These are phyloP conservation scores for Lycophotia porphyrea DNA, from an alignment of 2,888 invertebrate genomes.

Conservation along the genomic window DNA sequence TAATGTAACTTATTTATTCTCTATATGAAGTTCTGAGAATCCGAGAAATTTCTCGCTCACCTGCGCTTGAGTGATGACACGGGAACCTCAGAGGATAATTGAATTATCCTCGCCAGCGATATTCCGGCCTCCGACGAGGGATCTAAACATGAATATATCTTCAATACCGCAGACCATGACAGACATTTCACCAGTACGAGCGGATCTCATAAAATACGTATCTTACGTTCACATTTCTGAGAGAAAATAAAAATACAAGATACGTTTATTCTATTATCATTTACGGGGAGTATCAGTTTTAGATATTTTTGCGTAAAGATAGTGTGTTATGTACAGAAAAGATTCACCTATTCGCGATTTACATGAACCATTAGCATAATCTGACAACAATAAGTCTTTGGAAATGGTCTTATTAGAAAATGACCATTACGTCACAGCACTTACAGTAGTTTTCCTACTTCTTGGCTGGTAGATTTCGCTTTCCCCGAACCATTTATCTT, in stretches of 20 bases:
- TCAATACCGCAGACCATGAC: conserved; percentile 69
- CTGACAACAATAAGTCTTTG: conserved; percentile 50
- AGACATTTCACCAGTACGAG: conserved; percentile 67
- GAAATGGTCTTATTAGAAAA: conserved; percentile 68
- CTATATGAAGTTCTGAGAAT: conserved; percentile 45
- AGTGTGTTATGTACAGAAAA: conserved; percentile 20
- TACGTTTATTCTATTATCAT: conserved; percentile 47
- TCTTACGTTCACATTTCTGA: conserved; percentile 43
- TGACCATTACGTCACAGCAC: conserved; percentile 70
- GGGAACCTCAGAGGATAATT: conserved; percentile 75
- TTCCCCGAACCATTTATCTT: conserved; percentile 83
- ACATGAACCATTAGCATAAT: conserved; percentile 53
- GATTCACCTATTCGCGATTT: conserved; percentile 30
- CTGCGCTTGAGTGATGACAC: conserved; percentile 80
- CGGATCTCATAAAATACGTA: conserved; percentile 69
- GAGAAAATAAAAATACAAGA: conserved; percentile 57
- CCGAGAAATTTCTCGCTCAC: conserved; percentile 63
- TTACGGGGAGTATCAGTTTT: conserved; percentile 32
- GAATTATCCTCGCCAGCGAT: conserved; percentile 73
- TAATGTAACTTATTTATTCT: conserved; percentile 56
- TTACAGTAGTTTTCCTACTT: conserved; percentile 76
- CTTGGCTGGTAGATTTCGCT: conserved; percentile 80
- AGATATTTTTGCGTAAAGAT: conserved; percentile 37
- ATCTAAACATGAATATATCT: conserved; percentile 68
- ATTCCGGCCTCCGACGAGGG: conserved; percentile 50